phyloP scores from a whole-genome alignment of 2,113 vertebrate species.

The Trachemys scripta region DNA sequence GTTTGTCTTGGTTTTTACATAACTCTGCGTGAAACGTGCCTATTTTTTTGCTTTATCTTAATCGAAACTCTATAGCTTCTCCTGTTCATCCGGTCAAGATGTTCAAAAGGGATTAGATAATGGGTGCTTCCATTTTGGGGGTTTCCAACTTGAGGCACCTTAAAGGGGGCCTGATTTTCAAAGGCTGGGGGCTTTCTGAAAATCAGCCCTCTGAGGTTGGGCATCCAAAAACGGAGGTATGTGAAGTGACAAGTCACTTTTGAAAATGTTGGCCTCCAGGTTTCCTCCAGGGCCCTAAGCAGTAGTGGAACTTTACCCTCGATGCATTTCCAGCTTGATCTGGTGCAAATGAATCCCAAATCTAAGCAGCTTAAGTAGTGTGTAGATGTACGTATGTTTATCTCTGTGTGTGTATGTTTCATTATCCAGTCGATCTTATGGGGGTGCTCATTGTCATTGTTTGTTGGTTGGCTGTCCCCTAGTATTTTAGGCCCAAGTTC shows the following conservation, averaged over 20 bases:
- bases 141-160: neutral
- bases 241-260: neutral
- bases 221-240: neutral
- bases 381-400: neutral
- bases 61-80: neutral
- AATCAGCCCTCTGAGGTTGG: neutral
- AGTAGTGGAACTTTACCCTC: neutral
- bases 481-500: neutral
- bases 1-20: neutral
- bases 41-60: neutral
- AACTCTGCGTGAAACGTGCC: too few relatives aligned
- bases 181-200: neutral
- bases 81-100: neutral
- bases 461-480: neutral
- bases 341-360: neutral
- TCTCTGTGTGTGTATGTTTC: too few relatives aligned
- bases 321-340: neutral
- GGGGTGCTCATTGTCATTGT: rapidly evolving
- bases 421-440: rapidly evolving
- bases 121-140: rapidly evolving
- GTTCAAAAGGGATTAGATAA: neutral
- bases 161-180: neutral
- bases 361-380: rapidly evolving
- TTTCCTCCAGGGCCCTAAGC: rapidly evolving
- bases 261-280: neutral